These are phyloP conservation scores for Pelecanus crispus DNA, from an alignment of 2,113 vertebrate species.

Conservation along the genomic window DNA sequence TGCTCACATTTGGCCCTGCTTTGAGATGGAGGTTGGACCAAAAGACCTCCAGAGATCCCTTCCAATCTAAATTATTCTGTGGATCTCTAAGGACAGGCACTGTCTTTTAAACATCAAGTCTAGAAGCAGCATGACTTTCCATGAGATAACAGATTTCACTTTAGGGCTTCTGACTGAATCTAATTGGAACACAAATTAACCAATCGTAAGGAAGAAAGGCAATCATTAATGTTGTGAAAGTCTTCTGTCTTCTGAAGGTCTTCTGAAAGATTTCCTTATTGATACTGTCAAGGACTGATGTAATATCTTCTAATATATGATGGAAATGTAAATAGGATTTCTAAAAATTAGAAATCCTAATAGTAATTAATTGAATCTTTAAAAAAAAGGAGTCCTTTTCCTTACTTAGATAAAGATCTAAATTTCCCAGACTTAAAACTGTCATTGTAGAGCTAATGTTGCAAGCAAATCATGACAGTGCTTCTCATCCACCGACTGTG, in stretches of 20 bases:
- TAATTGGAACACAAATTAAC: not conserved
- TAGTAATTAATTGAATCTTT: not conserved
- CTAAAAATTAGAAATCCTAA: not conserved
- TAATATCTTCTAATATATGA: not conserved
- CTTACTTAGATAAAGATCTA: not conserved
- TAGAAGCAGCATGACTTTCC: not conserved
- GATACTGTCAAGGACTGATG: not conserved
- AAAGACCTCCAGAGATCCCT: not conserved
- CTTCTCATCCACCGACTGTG: not conserved
- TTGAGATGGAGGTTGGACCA: not conserved
- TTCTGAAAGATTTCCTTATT: not conserved
- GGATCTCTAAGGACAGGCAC: not conserved
- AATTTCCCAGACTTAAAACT: not conserved
- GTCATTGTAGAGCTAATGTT: not conserved
- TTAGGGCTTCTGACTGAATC: not conserved
- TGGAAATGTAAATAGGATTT: not conserved
- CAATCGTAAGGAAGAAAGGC: not conserved
- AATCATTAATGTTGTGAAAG: not conserved
- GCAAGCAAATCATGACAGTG: not conserved
- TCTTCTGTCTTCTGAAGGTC: not conserved
- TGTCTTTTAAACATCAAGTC: not conserved
- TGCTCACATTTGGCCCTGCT: not conserved
- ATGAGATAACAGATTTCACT: not conserved
- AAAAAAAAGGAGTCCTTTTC: not conserved
- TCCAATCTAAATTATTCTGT: not conserved